Base-by-base conservation (phyloP, 2,797 vertebrate species). In the Lutjanus argentimaculatus region DNA sequence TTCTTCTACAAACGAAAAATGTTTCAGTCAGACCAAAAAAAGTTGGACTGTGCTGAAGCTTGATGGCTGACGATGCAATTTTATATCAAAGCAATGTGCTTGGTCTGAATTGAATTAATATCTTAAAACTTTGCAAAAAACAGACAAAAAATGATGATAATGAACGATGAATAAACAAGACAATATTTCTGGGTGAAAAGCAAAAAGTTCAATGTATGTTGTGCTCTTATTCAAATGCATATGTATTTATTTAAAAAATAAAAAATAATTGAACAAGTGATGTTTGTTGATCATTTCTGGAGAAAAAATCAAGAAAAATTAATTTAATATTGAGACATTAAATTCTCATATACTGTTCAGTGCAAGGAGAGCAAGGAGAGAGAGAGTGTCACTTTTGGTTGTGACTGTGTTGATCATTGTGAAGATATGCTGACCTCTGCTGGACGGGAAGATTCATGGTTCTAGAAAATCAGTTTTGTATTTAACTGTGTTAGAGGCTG, bases 351-450 rank as follows among this genome's bases (percentile, higher is more conserved):
- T 2, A 0, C 4, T 55, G 17, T 19, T 15, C 1, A 10, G 16
- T 8, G 45, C 19, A 46, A 17, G 19, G 5, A 45, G 22, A 48
- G n/a, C 22, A 63, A 40, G 3, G 0, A 36, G 30, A 36, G 0
- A 36, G 30, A 36, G 30, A 6, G 22, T 62, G 4, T n/a, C 48
- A 15, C 4, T 2, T 14, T 21, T 10, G 14, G 25, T 16, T n/a
- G 7, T 17, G n/a, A 51, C 21, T 40, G 17, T 53, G 42, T 13
- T 46, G 30, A 58, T 14, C 56, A 82, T 40, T 55, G 66, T 93
- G 72, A 88, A 75, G 64, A 86, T 86, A 85, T 86, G 84, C 91
- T 95, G 94, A 69, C 94, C 91, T 92, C 96, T 96, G 91, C 93
- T 95, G 96, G 90, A 65, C 56, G 75, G 1, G 25, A 12, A 2